Evolutionary conservation across 2,888 invertebrate species (phyloP), one percentile per base, ranked within the genome.

Genomic region (Quadriops clusia): DNA sequence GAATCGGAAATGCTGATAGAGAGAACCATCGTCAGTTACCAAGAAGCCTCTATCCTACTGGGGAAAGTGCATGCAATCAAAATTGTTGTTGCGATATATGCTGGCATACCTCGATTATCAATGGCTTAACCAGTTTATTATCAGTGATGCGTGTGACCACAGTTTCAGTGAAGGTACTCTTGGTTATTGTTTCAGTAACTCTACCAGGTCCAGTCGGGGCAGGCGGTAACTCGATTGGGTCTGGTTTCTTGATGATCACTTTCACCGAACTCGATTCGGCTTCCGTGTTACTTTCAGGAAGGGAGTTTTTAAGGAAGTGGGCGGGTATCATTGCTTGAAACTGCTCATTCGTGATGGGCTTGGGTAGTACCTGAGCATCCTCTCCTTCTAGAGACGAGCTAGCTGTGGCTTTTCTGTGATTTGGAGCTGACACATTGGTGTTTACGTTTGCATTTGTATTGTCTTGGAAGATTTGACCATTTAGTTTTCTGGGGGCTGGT

Each of bases 241-340:
- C 65, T 33, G 72, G 70, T 60, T 83, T 78, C 66, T 82, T 80
- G 58, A 90, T 85, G 43, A 86, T 87, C 50, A 90, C 84, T n/a
- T n/a, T n/a, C n/a, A n/a, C n/a, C n/a, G n/a, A n/a, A n/a, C n/a
- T n/a, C 38, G 85, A 82, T 46, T 87, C 85, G 54, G 72, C 64
- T 41, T 50, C 47, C 56, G 70, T 62, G 43, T 30, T 34, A 29
- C 29, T 15, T 20, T 14, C 29, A 23, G 55, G 54, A 46, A 43
- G 28, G 23, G 45, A 40, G 36, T 43, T 39, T 38, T 55, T 54
- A 45, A 84, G 77, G 76, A 87, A 89, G 67, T 84, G 87, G 58
- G 84, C 78, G 53, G 89, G 87, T 54, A 87, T 87, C 86, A 89
- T 84, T 67, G 87, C 85, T 76, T 86, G 84, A 74, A 87, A 89